A percentile compares a stretch with the other conserved stretches of the same genome.
These are phyloP conservation scores for Prionailurus bengalensis DNA, from an alignment of 2,113 vertebrate species.

Conservation along the genomic window DNA sequence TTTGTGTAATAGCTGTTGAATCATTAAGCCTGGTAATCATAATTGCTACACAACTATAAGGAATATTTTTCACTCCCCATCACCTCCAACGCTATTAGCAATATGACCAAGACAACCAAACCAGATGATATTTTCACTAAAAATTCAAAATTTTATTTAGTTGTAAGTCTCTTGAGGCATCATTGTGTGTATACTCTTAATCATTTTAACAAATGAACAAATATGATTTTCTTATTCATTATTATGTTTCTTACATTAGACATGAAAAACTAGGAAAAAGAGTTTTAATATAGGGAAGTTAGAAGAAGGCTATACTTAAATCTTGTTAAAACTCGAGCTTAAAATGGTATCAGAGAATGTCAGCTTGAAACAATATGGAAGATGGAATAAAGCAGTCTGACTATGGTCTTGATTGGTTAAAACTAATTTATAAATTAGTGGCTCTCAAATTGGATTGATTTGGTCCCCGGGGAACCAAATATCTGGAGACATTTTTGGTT, in stretches of 20 bases:
- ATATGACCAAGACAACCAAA: background rate
- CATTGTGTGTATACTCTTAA: background rate
- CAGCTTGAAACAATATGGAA: background rate
- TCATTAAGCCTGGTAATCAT: background rate
- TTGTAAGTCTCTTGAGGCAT: background rate
- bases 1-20: background rate
- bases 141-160: background rate
- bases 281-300: background rate
- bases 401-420: background rate
- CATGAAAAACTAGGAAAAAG: background rate
- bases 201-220: background rate
- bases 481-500: background rate
- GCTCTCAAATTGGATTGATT: background rate
- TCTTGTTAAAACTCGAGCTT: background rate
- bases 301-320: background rate
- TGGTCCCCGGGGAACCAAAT: background rate
- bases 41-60: background rate
- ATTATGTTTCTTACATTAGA: background rate
- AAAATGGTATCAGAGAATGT: background rate
- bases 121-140: background rate
- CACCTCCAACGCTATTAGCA: background rate
- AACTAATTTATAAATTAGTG: background rate
- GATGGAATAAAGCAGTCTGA: background rate
- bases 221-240: background rate
- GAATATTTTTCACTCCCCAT: background rate